These are phyloP conservation scores for Drosophila paramelanica DNA, from an alignment of 2,888 invertebrate genomes.

Conservation along the genomic window DNA sequence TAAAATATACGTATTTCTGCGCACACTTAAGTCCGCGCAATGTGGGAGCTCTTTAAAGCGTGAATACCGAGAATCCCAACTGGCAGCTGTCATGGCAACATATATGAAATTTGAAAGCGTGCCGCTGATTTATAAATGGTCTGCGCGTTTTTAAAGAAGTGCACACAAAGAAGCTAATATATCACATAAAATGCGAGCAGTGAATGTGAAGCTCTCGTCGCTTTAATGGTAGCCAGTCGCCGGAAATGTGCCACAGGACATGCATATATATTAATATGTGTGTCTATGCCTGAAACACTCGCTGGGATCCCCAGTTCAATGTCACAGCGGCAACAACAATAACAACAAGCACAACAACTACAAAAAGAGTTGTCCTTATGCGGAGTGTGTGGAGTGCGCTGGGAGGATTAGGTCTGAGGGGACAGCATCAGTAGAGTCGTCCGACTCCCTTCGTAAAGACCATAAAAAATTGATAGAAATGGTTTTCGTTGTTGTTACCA, in stretches of 20 bases:
- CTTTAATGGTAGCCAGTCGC: constrained; percentile 9
- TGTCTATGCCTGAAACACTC: constrained; percentile 1
- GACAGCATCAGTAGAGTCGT: constrained; percentile 22
- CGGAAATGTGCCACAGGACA: constrained; percentile 24
- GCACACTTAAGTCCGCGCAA: not conserved
- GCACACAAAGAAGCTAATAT: constrained; percentile 49
- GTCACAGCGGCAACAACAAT: constrained; percentile 5
- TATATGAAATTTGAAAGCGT: constrained; percentile 20
- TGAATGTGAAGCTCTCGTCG: constrained; percentile 38
- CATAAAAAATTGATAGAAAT: constrained; percentile 51
- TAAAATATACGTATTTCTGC: constrained; percentile 1
- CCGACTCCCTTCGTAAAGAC: not conserved
- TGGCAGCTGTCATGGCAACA: constrained; percentile 50
- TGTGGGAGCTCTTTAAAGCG: constrained; percentile 22
- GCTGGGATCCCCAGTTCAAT: constrained; percentile 4
- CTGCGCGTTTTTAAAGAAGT: constrained; percentile 15
- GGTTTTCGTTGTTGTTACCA: constrained; percentile 3
- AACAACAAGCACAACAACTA: not conserved
- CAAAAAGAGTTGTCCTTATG: constrained; percentile 14
- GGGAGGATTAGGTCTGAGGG: constrained; percentile 47
- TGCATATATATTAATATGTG: not conserved
- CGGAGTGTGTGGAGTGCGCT: constrained; percentile 17
- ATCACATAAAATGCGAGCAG: constrained; percentile 57
- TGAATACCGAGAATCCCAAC: constrained; percentile 14
- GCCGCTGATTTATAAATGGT: constrained; percentile 49